These are phyloP conservation scores for Meloidogyne chitwoodi DNA, from an alignment of 1,140 invertebrate species.

Conservation along the genomic window DNA sequence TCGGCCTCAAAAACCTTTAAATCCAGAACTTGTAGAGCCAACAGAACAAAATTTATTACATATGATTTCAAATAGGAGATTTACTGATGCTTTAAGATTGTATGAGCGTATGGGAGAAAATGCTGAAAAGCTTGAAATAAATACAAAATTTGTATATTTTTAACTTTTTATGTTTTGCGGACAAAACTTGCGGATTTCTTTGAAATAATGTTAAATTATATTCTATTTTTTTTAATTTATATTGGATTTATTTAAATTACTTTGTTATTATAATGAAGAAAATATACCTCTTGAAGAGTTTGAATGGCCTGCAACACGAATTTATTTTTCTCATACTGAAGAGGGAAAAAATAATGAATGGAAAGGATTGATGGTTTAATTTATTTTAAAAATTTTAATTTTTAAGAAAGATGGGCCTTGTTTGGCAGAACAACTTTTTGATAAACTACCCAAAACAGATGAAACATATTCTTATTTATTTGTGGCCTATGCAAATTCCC, in stretches of 20 bases:
- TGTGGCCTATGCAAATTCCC: slow-evolving; percentile 34
- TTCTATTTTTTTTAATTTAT: slow-evolving; percentile 26
- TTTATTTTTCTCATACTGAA: slow-evolving; percentile 17
- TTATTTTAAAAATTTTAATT: not conserved
- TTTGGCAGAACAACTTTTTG: slow-evolving; percentile 36
- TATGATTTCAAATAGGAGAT: slow-evolving; percentile 27
- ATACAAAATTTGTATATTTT: not conserved
- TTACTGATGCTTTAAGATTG: slow-evolving; percentile 33
- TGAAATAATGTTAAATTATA: not conserved
- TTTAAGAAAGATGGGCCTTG: slow-evolving; percentile 12
- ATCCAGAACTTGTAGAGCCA: slow-evolving; percentile 37
- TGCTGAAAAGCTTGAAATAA: slow-evolving; percentile 20
- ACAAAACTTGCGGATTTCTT: not conserved
- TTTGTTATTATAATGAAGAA: slow-evolving; percentile 40
- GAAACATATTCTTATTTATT: slow-evolving; percentile 37
- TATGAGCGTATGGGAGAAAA: slow-evolving; percentile 30
- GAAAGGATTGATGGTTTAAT: slow-evolving; percentile 1
- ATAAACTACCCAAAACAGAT: slow-evolving; percentile 26
- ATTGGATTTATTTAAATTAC: slow-evolving; percentile 32
- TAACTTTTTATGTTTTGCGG: not conserved
- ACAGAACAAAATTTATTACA: slow-evolving; percentile 30
- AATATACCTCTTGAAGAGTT: slow-evolving; percentile 34
- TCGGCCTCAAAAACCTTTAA: slow-evolving; percentile 41
- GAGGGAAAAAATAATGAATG: not conserved
- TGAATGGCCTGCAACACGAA: slow-evolving; percentile 41